phyloP scores from a whole-genome alignment of 2,888 invertebrate genomes.

The Eudasyphora cyanicolor region DNA sequence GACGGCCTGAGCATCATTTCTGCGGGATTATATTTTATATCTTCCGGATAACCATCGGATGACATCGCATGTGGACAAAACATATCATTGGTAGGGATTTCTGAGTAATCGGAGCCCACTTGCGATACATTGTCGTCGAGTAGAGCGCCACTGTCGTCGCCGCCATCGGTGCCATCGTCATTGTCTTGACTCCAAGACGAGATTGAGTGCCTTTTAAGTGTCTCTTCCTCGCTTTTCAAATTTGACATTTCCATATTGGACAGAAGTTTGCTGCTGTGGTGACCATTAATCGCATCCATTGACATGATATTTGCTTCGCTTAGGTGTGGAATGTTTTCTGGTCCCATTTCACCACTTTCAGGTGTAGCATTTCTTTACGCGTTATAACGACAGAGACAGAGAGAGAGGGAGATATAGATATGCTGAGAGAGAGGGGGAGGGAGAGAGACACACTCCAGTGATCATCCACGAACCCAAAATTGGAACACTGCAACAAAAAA shows the following conservation, averaged over 20 bases:
- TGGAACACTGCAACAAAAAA: too few relatives aligned
- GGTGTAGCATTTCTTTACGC: conserved; percentile 8
- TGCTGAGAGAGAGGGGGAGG: too few relatives aligned
- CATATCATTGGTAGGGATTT: conserved; percentile 40
- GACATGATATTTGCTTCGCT: not conserved
- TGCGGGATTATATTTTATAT: conserved; percentile 58
- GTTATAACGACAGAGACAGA: not conserved
- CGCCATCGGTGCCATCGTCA: not conserved
- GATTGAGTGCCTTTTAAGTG: conserved; percentile 9
- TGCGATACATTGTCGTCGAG: conserved; percentile 70
- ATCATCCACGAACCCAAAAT: too few relatives aligned
- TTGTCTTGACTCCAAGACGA: conserved; percentile 20
- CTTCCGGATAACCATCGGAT: conserved; percentile 19
- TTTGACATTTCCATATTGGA: conserved; percentile 44
- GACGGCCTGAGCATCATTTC: conserved; percentile 73
- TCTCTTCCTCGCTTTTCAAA: conserved; percentile 24
- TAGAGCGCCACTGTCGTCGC: conserved; percentile 67
- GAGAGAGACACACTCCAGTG: too few relatives aligned
- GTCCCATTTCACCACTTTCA: conserved; percentile 14
- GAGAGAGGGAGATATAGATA: not conserved
- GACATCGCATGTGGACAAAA: conserved; percentile 58
- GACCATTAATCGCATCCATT: conserved; percentile 1
- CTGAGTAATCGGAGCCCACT: conserved; percentile 68
- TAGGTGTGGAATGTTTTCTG: conserved; percentile 45
- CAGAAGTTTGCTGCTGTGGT: not conserved